Conservation (phyloP, 2,888 invertebrate genomes). For the Drosophila mimica region DNA sequence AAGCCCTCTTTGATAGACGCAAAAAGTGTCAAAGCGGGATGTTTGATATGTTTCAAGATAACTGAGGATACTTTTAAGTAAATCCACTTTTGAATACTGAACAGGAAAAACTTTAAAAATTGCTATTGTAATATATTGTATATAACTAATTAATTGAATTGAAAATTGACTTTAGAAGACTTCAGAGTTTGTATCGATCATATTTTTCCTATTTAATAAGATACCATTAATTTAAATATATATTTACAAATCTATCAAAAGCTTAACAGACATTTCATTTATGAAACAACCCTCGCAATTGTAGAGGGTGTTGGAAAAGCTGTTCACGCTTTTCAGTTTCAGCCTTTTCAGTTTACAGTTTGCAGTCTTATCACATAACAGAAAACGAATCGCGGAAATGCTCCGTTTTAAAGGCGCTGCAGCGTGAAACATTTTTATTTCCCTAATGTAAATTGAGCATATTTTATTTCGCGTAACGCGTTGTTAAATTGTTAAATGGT, state of each 20-base stretch:
- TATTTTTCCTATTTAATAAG: background rate
- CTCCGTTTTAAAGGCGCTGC: slow-evolving; percentile 63
- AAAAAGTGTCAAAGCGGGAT: slow-evolving; percentile 42
- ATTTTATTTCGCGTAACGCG: slow-evolving; percentile 29
- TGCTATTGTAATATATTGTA: background rate
- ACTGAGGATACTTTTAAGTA: background rate
- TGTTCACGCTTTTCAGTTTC: slow-evolving; percentile 16
- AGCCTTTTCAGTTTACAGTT: slow-evolving; percentile 22
- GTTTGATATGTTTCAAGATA: slow-evolving; percentile 30
- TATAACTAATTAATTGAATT: background rate
- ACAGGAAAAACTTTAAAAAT: background rate
- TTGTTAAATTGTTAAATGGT: slow-evolving; percentile 52
- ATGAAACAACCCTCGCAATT: slow-evolving; percentile 38
- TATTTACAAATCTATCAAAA: background rate
- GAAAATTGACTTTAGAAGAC: background rate
- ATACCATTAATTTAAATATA: background rate
- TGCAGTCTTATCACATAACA: slow-evolving; percentile 63
- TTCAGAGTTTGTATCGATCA: background rate
- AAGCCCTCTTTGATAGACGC: slow-evolving; percentile 65
- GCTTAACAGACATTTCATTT: slow-evolving; percentile 1
- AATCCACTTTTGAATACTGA: background rate
- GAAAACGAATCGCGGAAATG: slow-evolving; percentile 46
- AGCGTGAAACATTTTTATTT: slow-evolving; percentile 70
- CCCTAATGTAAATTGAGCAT: slow-evolving; percentile 66
- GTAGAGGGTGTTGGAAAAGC: slow-evolving; percentile 30